A percentile compares a stretch with the other conserved stretches of the same genome.
Evolutionary conservation across 2,797 vertebrate species (phyloP).

Genomic region (Hozukius guyotensis): DNA sequence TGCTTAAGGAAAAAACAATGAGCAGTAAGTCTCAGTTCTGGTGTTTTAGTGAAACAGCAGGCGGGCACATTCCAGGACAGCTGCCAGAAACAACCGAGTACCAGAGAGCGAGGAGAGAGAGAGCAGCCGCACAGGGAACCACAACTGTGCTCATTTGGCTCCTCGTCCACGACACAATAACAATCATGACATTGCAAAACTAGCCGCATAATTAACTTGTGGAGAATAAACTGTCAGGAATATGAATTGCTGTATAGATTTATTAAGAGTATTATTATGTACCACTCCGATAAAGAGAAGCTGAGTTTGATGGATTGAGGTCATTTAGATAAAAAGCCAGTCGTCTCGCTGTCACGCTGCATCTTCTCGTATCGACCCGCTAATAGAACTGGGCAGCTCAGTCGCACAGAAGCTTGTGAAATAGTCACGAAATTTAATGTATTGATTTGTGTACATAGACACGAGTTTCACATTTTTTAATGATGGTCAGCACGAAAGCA

Average conservation of each 20-base stretch:
- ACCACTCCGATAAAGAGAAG: conserved; percentile 32
- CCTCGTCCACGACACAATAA: conserved; percentile 23
- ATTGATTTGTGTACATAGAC: too few species aligned
- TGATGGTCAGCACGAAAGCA: too few species aligned
- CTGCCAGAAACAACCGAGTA: conserved; percentile 58
- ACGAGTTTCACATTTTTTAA: too few species aligned
- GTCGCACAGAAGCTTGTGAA: too few species aligned
- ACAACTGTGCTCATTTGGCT: conserved; percentile 33
- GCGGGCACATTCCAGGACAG: conserved; percentile 64
- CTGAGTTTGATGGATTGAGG: conserved; percentile 57
- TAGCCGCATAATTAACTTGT: conserved; percentile 32
- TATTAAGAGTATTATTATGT: conserved; percentile 34
- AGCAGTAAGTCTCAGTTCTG: conserved; percentile 15
- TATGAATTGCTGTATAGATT: conserved; percentile 21
- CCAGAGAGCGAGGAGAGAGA: conserved; percentile 10
- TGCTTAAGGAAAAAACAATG: conserved; percentile 31
- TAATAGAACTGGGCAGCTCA: neutral
- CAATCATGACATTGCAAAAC: conserved; percentile 50
- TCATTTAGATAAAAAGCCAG: conserved; percentile 52
- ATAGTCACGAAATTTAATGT: too few species aligned
- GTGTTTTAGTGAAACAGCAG: conserved; percentile 50
- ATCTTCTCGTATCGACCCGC: conserved; percentile 23
- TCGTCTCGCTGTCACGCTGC: conserved; percentile 16
- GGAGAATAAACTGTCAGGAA: conserved; percentile 37
- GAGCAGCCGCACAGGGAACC: conserved; percentile 7